Evolutionary conservation across 2,797 vertebrate species (phyloP).

Genomic region (Sebastolobus alascanus): DNA sequence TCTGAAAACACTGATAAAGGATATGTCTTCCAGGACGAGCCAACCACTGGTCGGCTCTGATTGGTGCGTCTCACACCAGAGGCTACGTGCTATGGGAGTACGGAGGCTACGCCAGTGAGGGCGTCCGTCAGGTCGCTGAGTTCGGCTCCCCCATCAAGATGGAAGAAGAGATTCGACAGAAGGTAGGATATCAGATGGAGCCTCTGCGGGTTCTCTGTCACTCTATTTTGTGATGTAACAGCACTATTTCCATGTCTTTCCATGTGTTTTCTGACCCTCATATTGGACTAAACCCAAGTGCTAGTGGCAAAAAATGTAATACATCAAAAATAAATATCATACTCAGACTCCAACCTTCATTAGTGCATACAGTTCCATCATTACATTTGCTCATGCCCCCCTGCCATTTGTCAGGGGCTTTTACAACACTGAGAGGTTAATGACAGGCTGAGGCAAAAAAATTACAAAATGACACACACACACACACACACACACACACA

Average conservation of each 20-base stretch:
- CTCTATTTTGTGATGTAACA: background rate
- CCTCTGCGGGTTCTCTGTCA: background rate
- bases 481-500: no score
- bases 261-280: background rate
- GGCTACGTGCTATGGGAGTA: conserved; percentile 97
- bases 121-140: conserved; percentile 96
- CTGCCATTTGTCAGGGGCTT: conserved; percentile 29
- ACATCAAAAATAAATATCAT: background rate
- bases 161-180: conserved; percentile 98
- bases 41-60: conserved; percentile 98
- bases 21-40: conserved; percentile 87
- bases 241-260: background rate
- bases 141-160: conserved; percentile 97
- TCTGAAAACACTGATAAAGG: background rate
- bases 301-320: background rate
- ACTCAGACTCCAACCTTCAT: background rate
- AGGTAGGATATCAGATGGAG: conserved; percentile 81
- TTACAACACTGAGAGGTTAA: conserved; percentile 64
- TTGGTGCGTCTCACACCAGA: conserved; percentile 95
- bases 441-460: conserved; percentile 55
- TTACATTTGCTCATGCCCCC: conserved; percentile 1
- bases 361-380: conserved; percentile 6
- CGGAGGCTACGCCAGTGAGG: conserved; percentile 94
- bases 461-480: conserved; percentile 8
- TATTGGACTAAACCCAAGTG: background rate